Conservation (phyloP, 1,140 invertebrate genomes). For the Stenopsyche tienmushanensis region DNA sequence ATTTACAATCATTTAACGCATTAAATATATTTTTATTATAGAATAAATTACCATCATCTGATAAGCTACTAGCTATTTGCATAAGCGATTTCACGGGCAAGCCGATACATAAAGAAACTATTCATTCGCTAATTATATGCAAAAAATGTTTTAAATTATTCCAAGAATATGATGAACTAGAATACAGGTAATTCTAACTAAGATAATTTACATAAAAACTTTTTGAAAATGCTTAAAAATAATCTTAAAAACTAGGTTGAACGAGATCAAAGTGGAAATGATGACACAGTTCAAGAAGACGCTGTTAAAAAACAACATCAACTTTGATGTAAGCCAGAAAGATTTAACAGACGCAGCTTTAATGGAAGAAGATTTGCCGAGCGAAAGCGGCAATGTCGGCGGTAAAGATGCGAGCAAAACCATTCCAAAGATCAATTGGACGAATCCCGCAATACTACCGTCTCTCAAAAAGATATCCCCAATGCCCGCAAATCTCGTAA, state of each 20-base stretch:
- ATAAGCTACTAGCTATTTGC: constrained; percentile 51
- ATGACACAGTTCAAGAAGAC: constrained; percentile 43
- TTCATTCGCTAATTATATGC: constrained; percentile 60
- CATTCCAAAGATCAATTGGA: neutral
- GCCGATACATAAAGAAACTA: constrained; percentile 52
- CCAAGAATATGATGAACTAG: constrained; percentile 63
- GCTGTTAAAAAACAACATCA: constrained; percentile 39
- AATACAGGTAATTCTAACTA: constrained; percentile 43
- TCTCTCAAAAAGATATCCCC: constrained; percentile 30
- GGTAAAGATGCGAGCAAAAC: constrained; percentile 6
- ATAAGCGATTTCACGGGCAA: constrained; percentile 56
- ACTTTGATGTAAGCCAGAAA: constrained; percentile 24
- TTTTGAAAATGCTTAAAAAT: no score
- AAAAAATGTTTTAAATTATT: constrained; percentile 66
- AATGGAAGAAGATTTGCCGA: neutral
- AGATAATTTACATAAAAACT: no score
- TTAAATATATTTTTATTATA: constrained; percentile 16
- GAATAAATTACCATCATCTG: constrained; percentile 39
- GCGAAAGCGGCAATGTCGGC: neutral
- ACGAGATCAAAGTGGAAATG: constrained; percentile 52
- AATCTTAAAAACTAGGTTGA: no score
- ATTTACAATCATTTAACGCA: no score
- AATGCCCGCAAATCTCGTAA: constrained; percentile 32
- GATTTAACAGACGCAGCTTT: no score
- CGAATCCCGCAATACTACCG: constrained; percentile 23